Percentiles rank a stretch among this genome's conserved stretches.
Conservation (phyloP, 2,888 invertebrate species). For the Fissipunctia ypsillon region DNA sequence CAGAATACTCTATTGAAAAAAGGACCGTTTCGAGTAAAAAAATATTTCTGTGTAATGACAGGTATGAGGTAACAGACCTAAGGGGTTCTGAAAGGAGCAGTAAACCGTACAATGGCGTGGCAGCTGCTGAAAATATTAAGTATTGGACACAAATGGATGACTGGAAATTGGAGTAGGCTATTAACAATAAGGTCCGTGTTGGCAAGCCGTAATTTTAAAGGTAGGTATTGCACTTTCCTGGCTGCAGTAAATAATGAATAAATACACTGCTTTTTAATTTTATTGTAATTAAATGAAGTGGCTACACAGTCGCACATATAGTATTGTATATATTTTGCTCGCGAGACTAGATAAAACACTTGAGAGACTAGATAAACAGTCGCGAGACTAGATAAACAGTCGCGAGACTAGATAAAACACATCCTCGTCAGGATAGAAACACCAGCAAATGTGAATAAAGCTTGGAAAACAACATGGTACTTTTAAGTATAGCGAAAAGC, state of each 20-base stretch:
- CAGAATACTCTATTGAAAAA: slow-evolving; percentile 6
- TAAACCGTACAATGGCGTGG: slow-evolving; percentile 7
- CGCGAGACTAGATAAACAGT: not conserved
- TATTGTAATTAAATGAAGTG: no score
- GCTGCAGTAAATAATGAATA: no score
- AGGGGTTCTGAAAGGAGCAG: not conserved
- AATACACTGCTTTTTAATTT: no score
- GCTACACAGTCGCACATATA: not conserved
- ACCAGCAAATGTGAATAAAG: not conserved
- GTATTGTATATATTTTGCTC: not conserved
- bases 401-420: no score
- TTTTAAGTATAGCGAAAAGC: not conserved
- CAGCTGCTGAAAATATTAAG: slow-evolving; percentile 9
- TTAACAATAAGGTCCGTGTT: not conserved
- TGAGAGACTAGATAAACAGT: not conserved
- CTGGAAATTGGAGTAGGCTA: not conserved
- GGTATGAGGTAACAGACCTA: slow-evolving; percentile 10
- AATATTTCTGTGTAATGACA: slow-evolving; percentile 3
- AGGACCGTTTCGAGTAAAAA: slow-evolving; percentile 8
- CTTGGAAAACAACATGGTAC: not conserved
- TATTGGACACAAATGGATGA: slow-evolving; percentile 8
- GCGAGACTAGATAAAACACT: not conserved
- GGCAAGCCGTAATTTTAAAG: no score
- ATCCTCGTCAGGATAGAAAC: not conserved
- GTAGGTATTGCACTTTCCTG: no score